phyloP scores from a whole-genome alignment of 2,797 vertebrate genomes.

The Melanotaenia boesemani region DNA sequence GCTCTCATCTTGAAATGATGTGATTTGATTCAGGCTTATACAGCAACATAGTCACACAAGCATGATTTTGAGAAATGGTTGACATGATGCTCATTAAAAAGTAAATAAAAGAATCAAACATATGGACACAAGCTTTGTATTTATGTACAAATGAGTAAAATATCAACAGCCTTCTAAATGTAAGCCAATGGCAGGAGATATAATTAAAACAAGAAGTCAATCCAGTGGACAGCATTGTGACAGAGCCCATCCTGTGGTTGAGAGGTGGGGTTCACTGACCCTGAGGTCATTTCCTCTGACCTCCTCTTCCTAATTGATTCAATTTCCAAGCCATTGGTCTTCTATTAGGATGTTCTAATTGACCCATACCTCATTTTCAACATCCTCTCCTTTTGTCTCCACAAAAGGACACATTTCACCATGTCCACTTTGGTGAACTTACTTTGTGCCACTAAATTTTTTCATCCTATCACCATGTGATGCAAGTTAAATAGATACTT shows the following conservation, averaged over 20 bases:
- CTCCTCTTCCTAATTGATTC: constrained; percentile 83
- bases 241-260: constrained; percentile 67
- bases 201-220: constrained; percentile 40
- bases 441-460: constrained; percentile 13
- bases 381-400: constrained; percentile 40
- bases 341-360: constrained; percentile 75
- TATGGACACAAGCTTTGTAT: background rate
- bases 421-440: constrained; percentile 6
- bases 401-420: constrained; percentile 23
- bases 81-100: background rate
- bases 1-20: constrained; percentile 27
- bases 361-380: constrained; percentile 35
- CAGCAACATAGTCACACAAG: constrained; percentile 4
- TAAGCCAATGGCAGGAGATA: background rate
- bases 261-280: constrained; percentile 73
- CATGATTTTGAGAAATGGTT: background rate
- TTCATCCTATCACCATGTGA: constrained; percentile 33
- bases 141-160: background rate
- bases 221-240: constrained; percentile 46
- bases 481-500: constrained; percentile 29
- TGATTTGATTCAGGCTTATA: background rate
- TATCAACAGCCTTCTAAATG: background rate
- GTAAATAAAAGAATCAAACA: background rate
- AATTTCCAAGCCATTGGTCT: constrained; percentile 79
- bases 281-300: constrained; percentile 83